These are phyloP conservation scores for Bryconaethiops microstoma DNA, from an alignment of 2,797 vertebrate genomes.

Conservation along the genomic window DNA sequence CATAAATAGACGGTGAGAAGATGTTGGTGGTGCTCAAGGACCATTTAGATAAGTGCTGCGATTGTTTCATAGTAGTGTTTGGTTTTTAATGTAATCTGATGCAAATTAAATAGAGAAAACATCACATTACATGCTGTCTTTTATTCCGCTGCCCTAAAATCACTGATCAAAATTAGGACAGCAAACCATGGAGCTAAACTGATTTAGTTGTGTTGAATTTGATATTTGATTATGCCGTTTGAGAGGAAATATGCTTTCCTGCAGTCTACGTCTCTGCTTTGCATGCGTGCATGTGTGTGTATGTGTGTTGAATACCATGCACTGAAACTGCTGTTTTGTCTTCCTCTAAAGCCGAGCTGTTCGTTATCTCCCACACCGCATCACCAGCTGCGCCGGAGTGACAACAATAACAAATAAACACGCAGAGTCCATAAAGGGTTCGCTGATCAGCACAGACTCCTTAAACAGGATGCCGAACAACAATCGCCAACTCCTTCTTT, in stretches of 20 bases:
- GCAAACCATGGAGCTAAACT: background rate
- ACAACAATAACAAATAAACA: conserved; percentile 79
- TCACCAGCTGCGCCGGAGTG: conserved; percentile 71
- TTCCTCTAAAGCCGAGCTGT: conserved; percentile 65
- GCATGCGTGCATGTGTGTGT: background rate
- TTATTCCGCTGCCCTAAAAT: background rate
- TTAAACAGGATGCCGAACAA: conserved; percentile 77
- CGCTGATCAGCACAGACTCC: conserved; percentile 71
- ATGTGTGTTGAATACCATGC: background rate
- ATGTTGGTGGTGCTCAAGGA: background rate
- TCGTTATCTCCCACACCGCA: conserved; percentile 64
- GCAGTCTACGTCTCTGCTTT: background rate
- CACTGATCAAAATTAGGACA: conserved; percentile 2
- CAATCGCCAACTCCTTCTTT: conserved; percentile 77
- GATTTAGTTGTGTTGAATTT: background rate
- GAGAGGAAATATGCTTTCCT: background rate
- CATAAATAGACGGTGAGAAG: conserved; percentile 25
- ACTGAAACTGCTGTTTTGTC: conserved; percentile 67
- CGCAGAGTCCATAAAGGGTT: conserved; percentile 71
- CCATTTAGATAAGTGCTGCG: background rate
- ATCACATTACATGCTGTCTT: background rate
- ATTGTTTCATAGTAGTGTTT: background rate
- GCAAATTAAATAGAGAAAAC: background rate
- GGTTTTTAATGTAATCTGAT: background rate
- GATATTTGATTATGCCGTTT: conserved; percentile 3